Base-by-base conservation (phyloP, 2,113 vertebrate species). In the Anolis sagrei region DNA sequence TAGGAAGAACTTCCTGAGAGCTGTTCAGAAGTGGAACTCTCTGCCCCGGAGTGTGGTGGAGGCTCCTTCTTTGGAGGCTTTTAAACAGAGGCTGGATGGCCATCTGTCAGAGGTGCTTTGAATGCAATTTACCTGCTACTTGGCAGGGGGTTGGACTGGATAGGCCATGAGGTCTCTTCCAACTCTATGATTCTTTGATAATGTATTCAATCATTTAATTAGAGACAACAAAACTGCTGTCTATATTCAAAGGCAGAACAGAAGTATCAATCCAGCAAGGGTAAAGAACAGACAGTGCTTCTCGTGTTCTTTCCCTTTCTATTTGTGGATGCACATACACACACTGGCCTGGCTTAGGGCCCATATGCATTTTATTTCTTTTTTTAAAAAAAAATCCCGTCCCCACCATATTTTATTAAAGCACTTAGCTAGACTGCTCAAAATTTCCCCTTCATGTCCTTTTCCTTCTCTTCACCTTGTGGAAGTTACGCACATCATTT, bases 271-370 rank as follows among this genome's bases (percentile, higher is more conserved):
- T n/a, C 34, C 73, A 70, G 27, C 25, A 87, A 90, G 72, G 73
- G 29, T 34, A 76, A 1, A 0, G 51, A 83, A 62, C 66, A 34
- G 48, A 19, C 76, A 32, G 3, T 66, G 48, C 76, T 44, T 68
- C 81, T 88, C 13, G 13, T 83, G 72, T 85, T 44, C 81, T 51
- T 80, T 78, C 70, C 68, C 44, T 66, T 86, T 89, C 39, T 82
- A 21, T 51, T 73, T 32, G 23, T 74, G 72, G 25, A 29, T 68
- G 10, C 27, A 25, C 10, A 86, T 89, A 76, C 86, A 39, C 29
- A 44, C 2, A 4, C 39, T 44, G 39, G 39, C 5, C 39, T 64
- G 44, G 73, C 64, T 85, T 62, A 58, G 44, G 11, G 39, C n/a
- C 1, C 21, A 5, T 18, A 62, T 76, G 87, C 62, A 36, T 32